Base-by-base conservation (phyloP, 2,113 vertebrate genomes). In the Phycodurus eques region DNA sequence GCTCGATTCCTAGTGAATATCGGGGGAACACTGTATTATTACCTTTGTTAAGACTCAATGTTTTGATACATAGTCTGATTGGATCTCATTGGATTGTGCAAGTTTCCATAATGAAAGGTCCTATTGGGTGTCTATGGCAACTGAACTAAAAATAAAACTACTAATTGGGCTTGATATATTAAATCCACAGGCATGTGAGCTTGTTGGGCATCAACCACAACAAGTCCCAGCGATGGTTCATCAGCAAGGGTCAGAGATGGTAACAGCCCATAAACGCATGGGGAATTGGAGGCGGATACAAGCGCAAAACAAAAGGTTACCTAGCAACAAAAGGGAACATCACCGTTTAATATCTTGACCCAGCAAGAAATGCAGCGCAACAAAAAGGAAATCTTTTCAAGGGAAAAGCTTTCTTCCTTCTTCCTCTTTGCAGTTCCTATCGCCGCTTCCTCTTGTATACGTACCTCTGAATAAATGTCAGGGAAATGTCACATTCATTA, bases 401-500 rank as follows among this genome's bases (percentile, higher is more conserved):
- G 49, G 35, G 49, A 15, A 12, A 12, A 39, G 67, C 47, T 42
- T 69, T 56, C 51, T 66, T 39, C 22, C 68, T 76, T 73, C 63
- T 70, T 83, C 72, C 70, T 79, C 73, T 71, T 74, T 79, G 64
- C 76, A 62, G 15, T 65, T 89, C 81, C 83, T 78, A 71, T 76
- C 88, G 80, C 81, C 44, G 13, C 64, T 66, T 85, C 73, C 76
- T 87, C 78, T 70, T 75, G 87, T 85, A 85, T 85, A 39, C 2
- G 35, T 39, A 89, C 87, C 85, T 85, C 86, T 43, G 68, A 87
- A 85, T 92, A 93, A 92, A 93, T 93, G 92, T 93, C 92, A 93
- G 85, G 83, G 76, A 93, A 93, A 93, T 93, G 92, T 92, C 92
- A 92, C 86, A 88, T 92, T 92, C 91, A 93, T 93, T 93, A 92